Conservation (phyloP, 2,113 vertebrate genomes). For the Leptocoma aspasia region DNA sequence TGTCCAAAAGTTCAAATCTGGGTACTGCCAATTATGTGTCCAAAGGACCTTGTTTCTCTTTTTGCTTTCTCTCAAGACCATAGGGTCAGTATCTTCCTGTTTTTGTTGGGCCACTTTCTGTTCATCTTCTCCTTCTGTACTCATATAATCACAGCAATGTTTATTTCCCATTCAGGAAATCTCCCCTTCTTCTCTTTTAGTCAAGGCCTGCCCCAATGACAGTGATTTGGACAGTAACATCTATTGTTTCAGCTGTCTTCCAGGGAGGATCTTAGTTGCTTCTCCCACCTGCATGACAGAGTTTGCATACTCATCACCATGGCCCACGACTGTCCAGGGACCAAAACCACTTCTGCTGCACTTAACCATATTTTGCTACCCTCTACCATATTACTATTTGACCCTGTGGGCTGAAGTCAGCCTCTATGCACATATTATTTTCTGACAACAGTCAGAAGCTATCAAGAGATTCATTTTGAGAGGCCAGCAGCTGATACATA, state of each 20-base stretch:
- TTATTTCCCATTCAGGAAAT: neutral
- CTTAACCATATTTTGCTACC: neutral
- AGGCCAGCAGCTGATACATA: neutral
- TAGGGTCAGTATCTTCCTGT: neutral
- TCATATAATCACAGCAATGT: neutral
- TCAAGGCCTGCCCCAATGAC: neutral
- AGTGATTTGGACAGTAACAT: neutral
- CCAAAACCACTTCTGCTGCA: neutral
- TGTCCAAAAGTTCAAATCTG: neutral
- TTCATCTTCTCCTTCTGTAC: neutral
- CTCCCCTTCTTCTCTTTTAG: neutral
- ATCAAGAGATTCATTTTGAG: neutral
- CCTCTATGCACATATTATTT: neutral
- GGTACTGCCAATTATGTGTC: neutral
- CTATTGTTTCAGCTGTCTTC: conserved; percentile 9
- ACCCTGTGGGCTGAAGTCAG: neutral
- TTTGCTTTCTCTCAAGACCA: neutral
- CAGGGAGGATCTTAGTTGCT: neutral
- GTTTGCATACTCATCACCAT: neutral
- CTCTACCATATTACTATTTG: neutral
- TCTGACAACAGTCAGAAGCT: neutral
- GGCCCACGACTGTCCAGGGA: neutral
- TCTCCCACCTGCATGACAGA: neutral
- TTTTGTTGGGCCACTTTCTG: neutral
- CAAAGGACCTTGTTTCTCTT: neutral